These are phyloP conservation scores for Bombus difficillimus DNA, from an alignment of 1,140 invertebrate species.

Conservation along the genomic window DNA sequence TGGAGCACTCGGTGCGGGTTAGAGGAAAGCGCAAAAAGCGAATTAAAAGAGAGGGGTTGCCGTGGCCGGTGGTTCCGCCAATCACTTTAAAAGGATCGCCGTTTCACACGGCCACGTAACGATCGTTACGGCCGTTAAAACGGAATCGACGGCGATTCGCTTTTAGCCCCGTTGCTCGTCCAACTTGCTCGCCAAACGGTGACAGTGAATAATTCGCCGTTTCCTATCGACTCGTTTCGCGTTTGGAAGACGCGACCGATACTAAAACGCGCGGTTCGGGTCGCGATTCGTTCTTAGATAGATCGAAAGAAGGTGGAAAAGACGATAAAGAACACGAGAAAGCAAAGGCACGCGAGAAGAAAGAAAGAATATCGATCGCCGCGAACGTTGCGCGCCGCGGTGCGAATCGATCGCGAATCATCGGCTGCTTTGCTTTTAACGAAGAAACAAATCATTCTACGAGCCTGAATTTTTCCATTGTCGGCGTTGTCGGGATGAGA, in stretches of 20 bases:
- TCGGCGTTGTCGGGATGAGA: slow-evolving; percentile 14
- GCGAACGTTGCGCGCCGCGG: not conserved
- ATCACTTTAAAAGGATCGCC: slow-evolving; percentile 70
- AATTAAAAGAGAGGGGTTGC: slow-evolving; percentile 62
- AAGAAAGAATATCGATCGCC: not conserved
- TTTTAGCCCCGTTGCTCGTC: slow-evolving; percentile 44
- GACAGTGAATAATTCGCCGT: slow-evolving; percentile 60
- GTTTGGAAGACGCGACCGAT: slow-evolving; percentile 10
- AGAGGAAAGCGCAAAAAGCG: slow-evolving; percentile 58
- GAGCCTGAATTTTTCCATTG: slow-evolving; percentile 21
- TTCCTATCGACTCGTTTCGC: slow-evolving; percentile 17
- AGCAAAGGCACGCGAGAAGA: not conserved
- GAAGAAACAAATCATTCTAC: slow-evolving; percentile 61
- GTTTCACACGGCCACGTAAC: slow-evolving; percentile 61
- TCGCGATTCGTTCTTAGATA: not conserved
- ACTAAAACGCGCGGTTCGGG: slow-evolving; percentile 17
- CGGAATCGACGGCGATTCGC: slow-evolving; percentile 64
- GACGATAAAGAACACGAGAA: not conserved
- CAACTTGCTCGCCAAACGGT: slow-evolving; percentile 6
- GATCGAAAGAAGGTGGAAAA: not conserved
- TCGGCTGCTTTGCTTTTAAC: slow-evolving; percentile 38
- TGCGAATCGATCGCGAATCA: slow-evolving; percentile 32
- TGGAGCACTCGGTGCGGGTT: slow-evolving; percentile 2
- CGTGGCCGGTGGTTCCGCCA: slow-evolving; percentile 59
- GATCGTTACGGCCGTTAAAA: slow-evolving; percentile 69